phyloP scores from a whole-genome alignment of 2,888 invertebrate genomes.

The Acronicta leporina region DNA sequence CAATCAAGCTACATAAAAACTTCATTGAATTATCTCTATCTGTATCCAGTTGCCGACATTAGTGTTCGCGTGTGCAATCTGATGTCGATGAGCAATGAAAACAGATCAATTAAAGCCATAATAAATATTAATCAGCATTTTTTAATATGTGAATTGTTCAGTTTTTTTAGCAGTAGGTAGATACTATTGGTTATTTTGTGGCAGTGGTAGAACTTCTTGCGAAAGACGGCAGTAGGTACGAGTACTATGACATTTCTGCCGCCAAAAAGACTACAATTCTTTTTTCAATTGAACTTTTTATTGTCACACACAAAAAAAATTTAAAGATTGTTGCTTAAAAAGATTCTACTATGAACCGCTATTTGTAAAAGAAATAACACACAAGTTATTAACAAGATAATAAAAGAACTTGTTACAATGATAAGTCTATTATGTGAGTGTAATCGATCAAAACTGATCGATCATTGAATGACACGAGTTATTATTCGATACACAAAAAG shows the following conservation, averaged over 20 bases:
- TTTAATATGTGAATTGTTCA: slow-evolving; percentile 18
- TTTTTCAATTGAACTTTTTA: too few relatives aligned
- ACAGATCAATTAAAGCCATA: slow-evolving; percentile 43
- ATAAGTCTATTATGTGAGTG: slow-evolving; percentile 35
- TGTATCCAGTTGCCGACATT: slow-evolving; percentile 30
- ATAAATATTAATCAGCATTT: slow-evolving; percentile 41
- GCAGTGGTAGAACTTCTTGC: neutral
- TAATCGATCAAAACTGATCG: slow-evolving; percentile 44
- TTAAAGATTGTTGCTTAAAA: too few relatives aligned
- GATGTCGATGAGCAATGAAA: slow-evolving; percentile 45
- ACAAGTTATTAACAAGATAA: slow-evolving; percentile 19
- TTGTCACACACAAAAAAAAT: too few relatives aligned
- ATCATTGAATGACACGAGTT: slow-evolving; percentile 47
- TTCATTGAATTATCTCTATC: slow-evolving; percentile 41
- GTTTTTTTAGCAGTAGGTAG: neutral
- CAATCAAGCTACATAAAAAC: slow-evolving; percentile 39
- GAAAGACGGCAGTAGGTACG: too few relatives aligned
- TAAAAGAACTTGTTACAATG: slow-evolving; percentile 14
- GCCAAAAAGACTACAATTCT: too few relatives aligned
- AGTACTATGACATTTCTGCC: too few relatives aligned
- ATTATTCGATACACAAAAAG: slow-evolving; percentile 41
- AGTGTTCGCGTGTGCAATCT: slow-evolving; percentile 45
- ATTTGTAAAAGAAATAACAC: slow-evolving; percentile 10
- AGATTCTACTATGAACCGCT: slow-evolving; percentile 1
- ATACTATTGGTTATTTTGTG: neutral